These are phyloP conservation scores for Drosophila leontia DNA, from an alignment of 1,140 invertebrate genomes.

Conservation along the genomic window DNA sequence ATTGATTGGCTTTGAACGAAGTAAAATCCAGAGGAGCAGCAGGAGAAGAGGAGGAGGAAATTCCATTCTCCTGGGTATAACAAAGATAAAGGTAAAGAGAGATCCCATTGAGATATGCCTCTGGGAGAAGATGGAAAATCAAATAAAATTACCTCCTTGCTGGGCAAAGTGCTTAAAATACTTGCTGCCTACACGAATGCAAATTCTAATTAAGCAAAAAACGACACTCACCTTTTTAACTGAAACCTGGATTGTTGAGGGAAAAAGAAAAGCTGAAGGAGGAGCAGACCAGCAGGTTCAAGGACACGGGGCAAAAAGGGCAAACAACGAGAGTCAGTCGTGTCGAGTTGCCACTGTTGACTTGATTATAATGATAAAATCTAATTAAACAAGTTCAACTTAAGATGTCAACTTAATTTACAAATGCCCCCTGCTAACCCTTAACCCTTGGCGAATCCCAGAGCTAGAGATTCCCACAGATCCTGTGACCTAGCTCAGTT, in stretches of 20 bases:
- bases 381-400: constrained; percentile 81
- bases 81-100: neutral
- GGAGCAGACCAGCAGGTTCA: constrained; percentile 7
- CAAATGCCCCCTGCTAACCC: constrained; percentile 32
- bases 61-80: neutral
- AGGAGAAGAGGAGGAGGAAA: neutral
- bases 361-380: constrained; percentile 82
- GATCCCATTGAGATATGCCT: constrained; percentile 12
- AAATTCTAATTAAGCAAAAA: constrained; percentile 51
- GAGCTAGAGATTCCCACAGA: constrained; percentile 3
- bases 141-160: constrained; percentile 24
- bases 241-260: constrained; percentile 10
- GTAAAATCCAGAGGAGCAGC: neutral
- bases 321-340: constrained; percentile 23
- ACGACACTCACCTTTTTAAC: constrained; percentile 9
- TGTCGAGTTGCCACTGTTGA: constrained; percentile 53
- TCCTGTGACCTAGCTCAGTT: constrained; percentile 8
- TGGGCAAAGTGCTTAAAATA: constrained; percentile 14
- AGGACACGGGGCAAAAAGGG: constrained; percentile 25
- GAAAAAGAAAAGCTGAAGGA: neutral
- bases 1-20: constrained; percentile 44
- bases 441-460: constrained; percentile 4
- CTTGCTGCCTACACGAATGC: constrained; percentile 46
- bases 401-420: constrained; percentile 80
- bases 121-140: constrained; percentile 28